Percentiles rank a stretch among this genome's conserved stretches.
Evolutionary conservation across 2,888 invertebrate genomes (phyloP).

Genomic region (Arrhopalites spinosus): DNA sequence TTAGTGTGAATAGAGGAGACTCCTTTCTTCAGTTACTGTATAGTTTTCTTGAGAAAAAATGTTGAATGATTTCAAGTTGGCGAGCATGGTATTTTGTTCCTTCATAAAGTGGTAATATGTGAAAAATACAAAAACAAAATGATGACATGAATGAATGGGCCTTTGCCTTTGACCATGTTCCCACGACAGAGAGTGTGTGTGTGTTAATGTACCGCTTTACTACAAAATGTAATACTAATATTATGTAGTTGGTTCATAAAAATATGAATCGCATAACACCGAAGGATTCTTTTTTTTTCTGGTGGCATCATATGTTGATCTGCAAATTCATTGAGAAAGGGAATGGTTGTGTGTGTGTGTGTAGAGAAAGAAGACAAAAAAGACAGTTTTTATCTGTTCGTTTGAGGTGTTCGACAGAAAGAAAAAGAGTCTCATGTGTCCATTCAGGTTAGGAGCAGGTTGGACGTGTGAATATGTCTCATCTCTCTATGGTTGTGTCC

Average conservation of each 20-base stretch:
- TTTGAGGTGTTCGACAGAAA: slow-evolving; percentile 20
- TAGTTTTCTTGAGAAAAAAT: too few species aligned
- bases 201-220: neutral
- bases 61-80: too few species aligned
- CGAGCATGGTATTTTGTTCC: slow-evolving; percentile 3
- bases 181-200: slow-evolving; percentile 14
- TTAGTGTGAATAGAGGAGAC: too few species aligned
- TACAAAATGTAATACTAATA: too few species aligned
- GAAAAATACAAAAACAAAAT: neutral
- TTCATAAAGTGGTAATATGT: slow-evolving; percentile 2
- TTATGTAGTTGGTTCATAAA: slow-evolving; percentile 19
- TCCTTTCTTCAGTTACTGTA: too few species aligned
- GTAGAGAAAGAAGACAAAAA: neutral
- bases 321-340: slow-evolving; percentile 21
- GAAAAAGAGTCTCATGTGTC: slow-evolving; percentile 22
- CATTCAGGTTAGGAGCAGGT: slow-evolving; percentile 23
- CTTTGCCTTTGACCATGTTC: slow-evolving; percentile 25
- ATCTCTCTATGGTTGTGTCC: slow-evolving; percentile 31
- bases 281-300: slow-evolving; percentile 6
- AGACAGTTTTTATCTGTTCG: neutral
- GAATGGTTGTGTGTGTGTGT: neutral
- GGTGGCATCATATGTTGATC: slow-evolving; percentile 8
- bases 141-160: slow-evolving; percentile 30
- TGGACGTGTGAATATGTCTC: slow-evolving; percentile 40
- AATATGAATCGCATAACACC: neutral